Evolutionary conservation across 2,888 invertebrate genomes (phyloP), one percentile per base, ranked within the genome.

Genomic region (Cerceris rybyensis): DNA sequence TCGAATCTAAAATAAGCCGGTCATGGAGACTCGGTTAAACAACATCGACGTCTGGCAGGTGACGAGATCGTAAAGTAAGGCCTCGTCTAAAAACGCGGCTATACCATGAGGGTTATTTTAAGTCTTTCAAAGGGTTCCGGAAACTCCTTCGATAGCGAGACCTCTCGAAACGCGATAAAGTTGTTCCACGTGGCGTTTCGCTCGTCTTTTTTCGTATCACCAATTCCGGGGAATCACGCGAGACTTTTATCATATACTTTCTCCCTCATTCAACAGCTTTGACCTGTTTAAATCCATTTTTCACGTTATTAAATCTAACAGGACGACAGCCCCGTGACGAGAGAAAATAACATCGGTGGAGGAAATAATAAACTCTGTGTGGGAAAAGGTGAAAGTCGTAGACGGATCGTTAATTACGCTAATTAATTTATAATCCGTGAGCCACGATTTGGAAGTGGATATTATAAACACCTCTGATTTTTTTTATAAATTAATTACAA

Each of bases 21-120:
- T 78, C 43, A 39, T 43, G 39, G 57, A 55, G 67, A 69, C 28
- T 69, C 54, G 43, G 50, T 6, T 16, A 64, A 69, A 17, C 39
- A 16, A 60, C 42, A 7, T 55, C 52, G 67, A 41, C n/a, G 58
- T 71, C 60, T 49, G 67, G n/a, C 11, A 42, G 42, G 57, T 64
- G 66, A 67, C 60, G 49, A n/a, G 52, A 59, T 70, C 77, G 77
- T 80, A 80, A 82, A 82, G 67, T 50, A 58, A 28, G 39, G 68
- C 71, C 74, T 60, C 59, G 52, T 28, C 55, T 55, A 28, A 28
- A 28, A 28, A 41, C 16, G 16, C 52, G 46, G 69, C 11, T 67
- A 59, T 63, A 63, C 49, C 43, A 39, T 50, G 6, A 41, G 17
- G 41, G 70, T 65, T 84, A 84, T 84, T 85, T 80, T 77, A 52